phyloP scores from a whole-genome alignment of 2,113 vertebrate species.

The Ciconia boyciana region DNA sequence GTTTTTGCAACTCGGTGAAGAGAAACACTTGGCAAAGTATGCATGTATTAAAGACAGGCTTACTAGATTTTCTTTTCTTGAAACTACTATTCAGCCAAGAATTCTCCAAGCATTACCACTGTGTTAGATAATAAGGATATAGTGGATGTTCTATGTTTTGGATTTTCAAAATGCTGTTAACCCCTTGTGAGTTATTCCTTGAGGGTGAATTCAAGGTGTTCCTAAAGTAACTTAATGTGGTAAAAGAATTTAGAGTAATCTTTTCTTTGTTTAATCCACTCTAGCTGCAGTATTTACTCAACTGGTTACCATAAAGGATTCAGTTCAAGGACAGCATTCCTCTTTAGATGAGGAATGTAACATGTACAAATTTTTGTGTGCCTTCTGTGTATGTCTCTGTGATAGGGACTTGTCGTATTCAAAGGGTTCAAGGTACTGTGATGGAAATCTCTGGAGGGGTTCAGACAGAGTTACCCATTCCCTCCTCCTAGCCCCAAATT shows the following conservation, averaged over 20 bases:
- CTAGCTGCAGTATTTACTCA: not conserved
- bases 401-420: not conserved
- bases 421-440: not conserved
- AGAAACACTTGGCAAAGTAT: not conserved
- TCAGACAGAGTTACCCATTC: not conserved
- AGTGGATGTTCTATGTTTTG: not conserved
- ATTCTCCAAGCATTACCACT: slow-evolving; percentile 4
- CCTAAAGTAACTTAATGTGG: not conserved
- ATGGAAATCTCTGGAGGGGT: not conserved
- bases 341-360: not conserved
- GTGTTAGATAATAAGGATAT: not conserved
- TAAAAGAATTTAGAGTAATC: not conserved
- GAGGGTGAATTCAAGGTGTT: not conserved
- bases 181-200: not conserved
- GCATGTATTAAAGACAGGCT: not conserved
- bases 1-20: not conserved
- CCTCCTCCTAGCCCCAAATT: not conserved
- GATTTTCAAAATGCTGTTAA: slow-evolving; percentile 22
- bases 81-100: not conserved
- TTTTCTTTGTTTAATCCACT: not conserved
- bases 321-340: not conserved
- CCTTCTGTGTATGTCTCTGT: not conserved
- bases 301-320: not conserved
- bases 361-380: not conserved
- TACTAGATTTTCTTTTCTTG: slow-evolving; percentile 20